Evolutionary conservation across 2,888 invertebrate species (phyloP).

Genomic region (Orthosia gothica): DNA sequence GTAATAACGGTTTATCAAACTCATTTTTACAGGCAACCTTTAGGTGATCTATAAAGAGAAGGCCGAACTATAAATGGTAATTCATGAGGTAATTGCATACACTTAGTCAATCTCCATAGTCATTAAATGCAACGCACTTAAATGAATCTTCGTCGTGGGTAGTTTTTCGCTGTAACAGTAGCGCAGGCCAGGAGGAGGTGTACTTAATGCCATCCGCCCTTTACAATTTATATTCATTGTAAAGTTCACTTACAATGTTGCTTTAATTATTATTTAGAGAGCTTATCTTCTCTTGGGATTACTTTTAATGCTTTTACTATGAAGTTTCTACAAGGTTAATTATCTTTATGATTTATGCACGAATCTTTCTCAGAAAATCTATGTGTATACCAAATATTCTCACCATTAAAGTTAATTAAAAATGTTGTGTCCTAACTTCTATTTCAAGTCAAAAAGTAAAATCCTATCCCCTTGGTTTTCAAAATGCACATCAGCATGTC

Average conservation of each 20-base stretch:
- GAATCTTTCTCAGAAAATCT: no score
- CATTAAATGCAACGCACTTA: constrained; percentile 30
- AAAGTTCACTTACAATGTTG: constrained; percentile 42
- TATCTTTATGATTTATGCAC: no score
- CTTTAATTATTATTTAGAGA: constrained; percentile 45
- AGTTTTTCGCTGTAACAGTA: constrained; percentile 41
- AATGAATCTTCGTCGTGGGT: constrained; percentile 23
- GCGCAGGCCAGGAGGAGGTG: no score
- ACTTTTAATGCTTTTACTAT: neutral
- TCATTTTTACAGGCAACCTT: neutral
- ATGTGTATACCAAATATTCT: no score
- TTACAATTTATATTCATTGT: constrained; percentile 44
- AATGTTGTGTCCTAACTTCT: no score
- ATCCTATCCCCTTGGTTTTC: neutral
- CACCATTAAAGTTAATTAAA: no score
- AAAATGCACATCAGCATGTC: neutral
- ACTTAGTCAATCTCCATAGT: neutral
- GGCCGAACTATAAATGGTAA: neutral
- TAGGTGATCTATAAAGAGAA: no score
- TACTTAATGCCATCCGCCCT: constrained; percentile 33
- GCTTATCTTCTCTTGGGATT: neutral
- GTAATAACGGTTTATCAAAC: no score
- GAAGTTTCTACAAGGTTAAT: neutral
- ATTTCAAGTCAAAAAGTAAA: no score
- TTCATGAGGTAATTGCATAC: neutral